phyloP scores from a whole-genome alignment of 2,797 vertebrate species.

The Tachyglossus aculeatus region DNA sequence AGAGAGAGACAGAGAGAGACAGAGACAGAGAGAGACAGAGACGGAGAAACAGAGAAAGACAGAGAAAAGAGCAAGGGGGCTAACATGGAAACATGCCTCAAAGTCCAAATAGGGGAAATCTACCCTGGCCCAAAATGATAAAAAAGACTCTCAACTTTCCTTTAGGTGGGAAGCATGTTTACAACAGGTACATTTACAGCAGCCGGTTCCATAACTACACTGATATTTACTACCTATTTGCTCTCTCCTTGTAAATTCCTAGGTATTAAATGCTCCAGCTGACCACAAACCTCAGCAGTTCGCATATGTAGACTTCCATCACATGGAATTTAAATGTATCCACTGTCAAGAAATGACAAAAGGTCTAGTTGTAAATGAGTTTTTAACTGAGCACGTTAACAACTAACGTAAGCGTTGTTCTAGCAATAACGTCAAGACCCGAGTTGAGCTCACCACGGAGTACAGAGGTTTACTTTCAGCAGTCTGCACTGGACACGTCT shows the following conservation, averaged over 20 bases:
- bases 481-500: not conserved
- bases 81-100: no score
- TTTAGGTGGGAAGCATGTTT: no score
- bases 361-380: not conserved
- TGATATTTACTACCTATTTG: no score
- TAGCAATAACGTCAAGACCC: not conserved
- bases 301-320: not conserved
- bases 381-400: not conserved
- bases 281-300: not conserved
- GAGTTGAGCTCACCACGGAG: not conserved
- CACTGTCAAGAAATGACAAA: not conserved
- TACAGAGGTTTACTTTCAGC: not conserved
- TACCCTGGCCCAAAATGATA: no score
- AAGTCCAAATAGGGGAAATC: no score
- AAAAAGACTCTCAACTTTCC: no score
- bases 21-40: no score
- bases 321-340: not conserved
- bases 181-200: no score
- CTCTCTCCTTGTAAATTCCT: not conserved
- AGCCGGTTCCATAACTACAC: no score
- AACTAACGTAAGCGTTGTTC: not conserved
- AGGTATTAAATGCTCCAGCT: not conserved
- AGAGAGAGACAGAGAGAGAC: no score
- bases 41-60: no score
- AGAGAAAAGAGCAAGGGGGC: no score